phyloP scores from a whole-genome alignment of 2,113 vertebrate genomes.

The Larimichthys polyactis region DNA sequence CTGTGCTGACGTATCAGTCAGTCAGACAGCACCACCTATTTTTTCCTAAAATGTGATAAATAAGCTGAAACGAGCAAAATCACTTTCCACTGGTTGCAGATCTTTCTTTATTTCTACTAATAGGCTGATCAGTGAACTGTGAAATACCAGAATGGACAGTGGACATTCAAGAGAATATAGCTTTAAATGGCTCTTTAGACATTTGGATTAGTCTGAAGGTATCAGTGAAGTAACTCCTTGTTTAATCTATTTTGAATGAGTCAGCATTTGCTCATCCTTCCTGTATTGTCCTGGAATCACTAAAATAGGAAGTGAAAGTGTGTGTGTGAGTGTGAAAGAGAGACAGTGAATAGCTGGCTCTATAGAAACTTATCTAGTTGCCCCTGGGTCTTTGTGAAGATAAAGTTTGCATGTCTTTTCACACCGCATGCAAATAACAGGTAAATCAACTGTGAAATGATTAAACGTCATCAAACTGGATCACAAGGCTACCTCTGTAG shows the following conservation, averaged over 20 bases:
- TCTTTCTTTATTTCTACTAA: not conserved
- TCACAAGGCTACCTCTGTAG: constrained; percentile 59
- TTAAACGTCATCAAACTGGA: not conserved
- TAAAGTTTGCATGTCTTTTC: not conserved
- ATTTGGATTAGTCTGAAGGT: not conserved
- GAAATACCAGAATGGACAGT: not conserved
- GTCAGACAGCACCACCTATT: not conserved
- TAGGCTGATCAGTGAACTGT: not conserved
- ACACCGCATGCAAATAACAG: constrained; percentile 19
- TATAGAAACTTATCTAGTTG: not conserved
- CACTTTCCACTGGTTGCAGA: not conserved
- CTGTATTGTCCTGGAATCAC: not conserved
- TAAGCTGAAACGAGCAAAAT: not conserved
- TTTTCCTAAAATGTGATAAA: not conserved
- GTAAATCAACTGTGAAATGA: not conserved
- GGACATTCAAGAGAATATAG: not conserved
- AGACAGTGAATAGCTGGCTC: not conserved
- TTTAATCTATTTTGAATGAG: not conserved
- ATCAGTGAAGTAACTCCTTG: not conserved
- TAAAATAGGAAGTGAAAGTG: constrained; percentile 10
- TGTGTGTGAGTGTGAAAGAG: not conserved
- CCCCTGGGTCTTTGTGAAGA: not conserved
- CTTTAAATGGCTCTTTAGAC: not conserved
- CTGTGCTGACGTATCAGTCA: not conserved
- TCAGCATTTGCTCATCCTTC: constrained; percentile 29